Conservation (phyloP, 2,888 invertebrate species). For the Ormyrus labotus region DNA sequence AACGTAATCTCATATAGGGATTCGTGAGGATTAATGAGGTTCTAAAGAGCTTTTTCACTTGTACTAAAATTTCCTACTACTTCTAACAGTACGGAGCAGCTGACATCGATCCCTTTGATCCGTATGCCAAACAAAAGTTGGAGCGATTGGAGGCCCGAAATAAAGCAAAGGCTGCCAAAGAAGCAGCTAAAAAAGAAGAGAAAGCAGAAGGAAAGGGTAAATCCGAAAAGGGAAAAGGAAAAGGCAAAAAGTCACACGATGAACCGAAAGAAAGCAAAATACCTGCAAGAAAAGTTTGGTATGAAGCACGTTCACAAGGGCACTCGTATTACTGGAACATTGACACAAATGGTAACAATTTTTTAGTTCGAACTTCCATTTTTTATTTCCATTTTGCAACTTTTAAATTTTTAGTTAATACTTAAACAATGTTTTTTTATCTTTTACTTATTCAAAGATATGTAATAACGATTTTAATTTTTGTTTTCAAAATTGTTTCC, state of each 20-base stretch:
- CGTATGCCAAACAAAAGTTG: conserved; percentile 57
- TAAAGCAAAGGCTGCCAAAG: conserved; percentile 57
- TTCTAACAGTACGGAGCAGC: conserved; percentile 60
- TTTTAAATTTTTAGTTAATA: too few relatives aligned
- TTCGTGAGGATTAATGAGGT: too few relatives aligned
- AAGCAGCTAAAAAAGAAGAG: conserved; percentile 58
- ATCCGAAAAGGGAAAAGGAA: conserved; percentile 59
- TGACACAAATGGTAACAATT: conserved; percentile 83
- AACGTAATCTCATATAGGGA: too few relatives aligned
- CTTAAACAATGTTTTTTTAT: too few relatives aligned
- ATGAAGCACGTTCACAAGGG: conserved; percentile 86
- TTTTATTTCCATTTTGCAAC: too few relatives aligned
- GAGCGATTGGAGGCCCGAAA: conserved; percentile 37
- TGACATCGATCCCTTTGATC: conserved; percentile 70
- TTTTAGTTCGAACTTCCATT: not conserved
- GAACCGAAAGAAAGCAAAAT: conserved; percentile 59
- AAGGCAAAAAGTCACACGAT: conserved; percentile 65
- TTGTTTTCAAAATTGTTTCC: too few relatives aligned
- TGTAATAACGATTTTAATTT: too few relatives aligned
- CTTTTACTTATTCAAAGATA: too few relatives aligned
- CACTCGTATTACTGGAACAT: conserved; percentile 92
- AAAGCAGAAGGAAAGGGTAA: conserved; percentile 54
- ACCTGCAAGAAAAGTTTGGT: conserved; percentile 80
- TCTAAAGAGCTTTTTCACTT: too few relatives aligned
- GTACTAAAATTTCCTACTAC: too few relatives aligned